These are phyloP conservation scores for Bubo scandiacus DNA, from an alignment of 2,113 vertebrate species.

Conservation along the genomic window DNA sequence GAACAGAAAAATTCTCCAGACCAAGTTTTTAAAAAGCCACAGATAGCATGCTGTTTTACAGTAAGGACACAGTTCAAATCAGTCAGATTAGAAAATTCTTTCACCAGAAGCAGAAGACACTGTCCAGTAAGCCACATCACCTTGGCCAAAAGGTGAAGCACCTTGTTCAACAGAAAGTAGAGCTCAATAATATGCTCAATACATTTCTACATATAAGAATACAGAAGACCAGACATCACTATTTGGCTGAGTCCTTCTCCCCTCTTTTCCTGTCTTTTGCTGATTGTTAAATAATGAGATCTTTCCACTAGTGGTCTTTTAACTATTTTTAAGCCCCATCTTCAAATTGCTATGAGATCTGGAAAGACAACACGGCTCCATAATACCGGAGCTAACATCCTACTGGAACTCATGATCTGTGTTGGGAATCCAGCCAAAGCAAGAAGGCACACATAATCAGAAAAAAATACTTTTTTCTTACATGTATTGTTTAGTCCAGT, in stretches of 20 bases:
- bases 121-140: background rate
- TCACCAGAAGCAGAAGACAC: background rate
- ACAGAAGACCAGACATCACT: background rate
- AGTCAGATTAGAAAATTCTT: background rate
- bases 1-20: background rate
- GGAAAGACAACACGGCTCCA: background rate
- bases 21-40: background rate
- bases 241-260: background rate
- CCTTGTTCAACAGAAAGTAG: background rate
- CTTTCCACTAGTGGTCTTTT: background rate
- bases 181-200: background rate
- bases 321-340: background rate
- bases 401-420: background rate
- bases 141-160: background rate
- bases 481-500: background rate
- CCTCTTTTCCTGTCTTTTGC: background rate
- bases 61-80: background rate
- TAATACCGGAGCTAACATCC: background rate
- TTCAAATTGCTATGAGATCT: background rate
- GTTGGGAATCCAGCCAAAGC: background rate
- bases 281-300: background rate
- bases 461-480: background rate
- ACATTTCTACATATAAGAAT: background rate
- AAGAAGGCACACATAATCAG: background rate
- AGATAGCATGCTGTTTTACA: background rate